Base-by-base conservation (phyloP, 2,113 vertebrate genomes). In the Vimba vimba region DNA sequence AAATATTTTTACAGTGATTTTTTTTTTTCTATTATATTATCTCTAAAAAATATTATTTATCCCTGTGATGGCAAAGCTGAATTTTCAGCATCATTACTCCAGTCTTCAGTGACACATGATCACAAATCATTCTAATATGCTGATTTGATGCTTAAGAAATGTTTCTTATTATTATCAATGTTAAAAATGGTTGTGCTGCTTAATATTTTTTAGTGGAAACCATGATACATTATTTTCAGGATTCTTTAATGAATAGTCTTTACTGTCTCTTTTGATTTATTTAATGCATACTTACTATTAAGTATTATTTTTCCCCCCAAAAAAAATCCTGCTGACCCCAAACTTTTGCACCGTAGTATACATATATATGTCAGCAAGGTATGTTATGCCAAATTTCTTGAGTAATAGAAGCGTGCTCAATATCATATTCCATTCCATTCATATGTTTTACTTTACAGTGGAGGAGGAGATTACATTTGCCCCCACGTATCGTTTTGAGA, bases 391-490 rank as follows among this genome's bases (percentile, higher is more conserved):
- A 33, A 0, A 33, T 9, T 68, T 68, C 3, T 21, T 57, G 19
- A 57, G 52, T 6, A 57, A 52, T 52, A 21, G 19, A 57, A 7
- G 19, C 2, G 2, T 21, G 52, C 19, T 57, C 7, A 57, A 19
- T 57, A 57, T 57, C 52, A 21, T 17, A 17, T 52, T 17, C 50
- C 4, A 57, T 57, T 21, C 6, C 19, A 57, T 57, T 8, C 3
- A 8, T 50, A 6, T 50, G 9, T 84, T 86, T 82, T 87, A 27
- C 89, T 85, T 93, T 94, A 84, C 90, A 99, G 98, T 96, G 86
- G 98, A 99, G 89, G 98, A 99, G 91, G 98, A 99, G 89, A 98
- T 99, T 89, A 97, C 96, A 0, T 99, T 99, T 83, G 95, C 98
- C 0, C 98, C 98, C 71, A 98, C 98, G 0, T 99, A 99, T 89